A percentile compares a stretch with the other conserved stretches of the same genome.
These are phyloP conservation scores for Mastacembelus armatus DNA, from an alignment of 2,797 vertebrate genomes.

Conservation along the genomic window DNA sequence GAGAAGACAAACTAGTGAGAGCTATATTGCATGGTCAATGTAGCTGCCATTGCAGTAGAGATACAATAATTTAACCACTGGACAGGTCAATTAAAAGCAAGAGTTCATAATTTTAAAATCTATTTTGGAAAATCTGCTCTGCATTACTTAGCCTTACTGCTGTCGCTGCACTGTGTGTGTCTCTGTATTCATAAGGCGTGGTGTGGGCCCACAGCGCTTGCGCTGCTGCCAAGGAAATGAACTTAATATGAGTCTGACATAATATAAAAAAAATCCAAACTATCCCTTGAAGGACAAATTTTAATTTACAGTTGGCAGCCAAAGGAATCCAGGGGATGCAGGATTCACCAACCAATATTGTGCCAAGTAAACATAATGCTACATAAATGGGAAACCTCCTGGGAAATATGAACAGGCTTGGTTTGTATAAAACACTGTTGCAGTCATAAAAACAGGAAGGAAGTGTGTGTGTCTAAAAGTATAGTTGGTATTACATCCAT, in stretches of 20 bases:
- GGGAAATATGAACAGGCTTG: constrained; percentile 49
- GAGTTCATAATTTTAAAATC: constrained; percentile 52
- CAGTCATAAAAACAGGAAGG: constrained; percentile 36
- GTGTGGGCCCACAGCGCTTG: constrained; percentile 21
- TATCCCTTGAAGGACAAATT: constrained; percentile 44
- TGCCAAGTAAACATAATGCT: constrained; percentile 49
- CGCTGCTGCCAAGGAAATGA: constrained; percentile 47
- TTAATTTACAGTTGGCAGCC: constrained; percentile 51
- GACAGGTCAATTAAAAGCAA: constrained; percentile 52
- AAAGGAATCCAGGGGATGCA: constrained; percentile 22
- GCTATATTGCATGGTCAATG: constrained; percentile 37
- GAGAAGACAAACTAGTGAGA: constrained; percentile 42
- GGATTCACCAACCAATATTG: constrained; percentile 21
- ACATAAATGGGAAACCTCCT: constrained; percentile 44
- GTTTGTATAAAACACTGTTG: constrained; percentile 28
- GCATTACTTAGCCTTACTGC: constrained; percentile 27
- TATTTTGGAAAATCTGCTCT: constrained; percentile 46
- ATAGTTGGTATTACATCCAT: constrained; percentile 15
- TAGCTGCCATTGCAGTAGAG: constrained; percentile 23
- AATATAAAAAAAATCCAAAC: constrained; percentile 34
- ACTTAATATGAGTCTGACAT: constrained; percentile 32
- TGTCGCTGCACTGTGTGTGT: constrained; percentile 21
- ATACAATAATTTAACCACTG: constrained; percentile 36
- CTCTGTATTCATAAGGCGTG: constrained; percentile 34
- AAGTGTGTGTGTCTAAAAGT: constrained; percentile 3